Evolutionary conservation across 2,888 invertebrate genomes (phyloP).

Genomic region (Zelleria hepariella): DNA sequence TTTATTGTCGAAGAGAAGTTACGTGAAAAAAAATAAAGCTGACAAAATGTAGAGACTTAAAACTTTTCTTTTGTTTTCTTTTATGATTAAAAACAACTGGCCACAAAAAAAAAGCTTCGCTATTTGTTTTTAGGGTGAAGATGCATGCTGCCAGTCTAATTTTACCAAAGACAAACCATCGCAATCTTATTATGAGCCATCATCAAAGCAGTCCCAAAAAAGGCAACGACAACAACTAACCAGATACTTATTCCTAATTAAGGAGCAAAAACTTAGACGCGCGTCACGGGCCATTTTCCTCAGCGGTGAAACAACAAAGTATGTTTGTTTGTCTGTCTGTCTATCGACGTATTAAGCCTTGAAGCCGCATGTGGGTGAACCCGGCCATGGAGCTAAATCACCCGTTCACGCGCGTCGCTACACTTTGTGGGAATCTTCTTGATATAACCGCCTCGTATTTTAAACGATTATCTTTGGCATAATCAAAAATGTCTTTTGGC

Average conservation of each 20-base stretch:
- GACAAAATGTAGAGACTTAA: not conserved
- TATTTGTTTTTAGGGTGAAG: no score
- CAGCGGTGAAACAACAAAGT: constrained; percentile 31
- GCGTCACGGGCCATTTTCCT: constrained; percentile 49
- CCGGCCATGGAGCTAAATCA: constrained; percentile 37
- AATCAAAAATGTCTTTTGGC: constrained; percentile 2
- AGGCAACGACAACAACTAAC: constrained; percentile 9
- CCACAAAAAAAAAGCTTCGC: no score
- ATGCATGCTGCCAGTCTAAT: no score
- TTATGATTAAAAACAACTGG: no score
- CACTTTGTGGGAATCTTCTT: constrained; percentile 36
- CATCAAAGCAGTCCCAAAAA: not conserved
- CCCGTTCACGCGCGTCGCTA: constrained; percentile 45
- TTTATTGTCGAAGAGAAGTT: not conserved
- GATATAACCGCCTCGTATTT: constrained; percentile 30
- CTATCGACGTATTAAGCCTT: constrained; percentile 9
- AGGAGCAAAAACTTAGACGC: constrained; percentile 47
- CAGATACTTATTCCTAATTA: constrained; percentile 62
- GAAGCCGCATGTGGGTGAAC: constrained; percentile 6
- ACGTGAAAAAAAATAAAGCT: not conserved
- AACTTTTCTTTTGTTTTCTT: no score
- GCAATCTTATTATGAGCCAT: not conserved
- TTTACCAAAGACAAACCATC: no score
- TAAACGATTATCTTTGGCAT: constrained; percentile 1
- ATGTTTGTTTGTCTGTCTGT: constrained; percentile 17